Conservation (phyloP, 2,888 invertebrate genomes). For the Unio delphinus region DNA sequence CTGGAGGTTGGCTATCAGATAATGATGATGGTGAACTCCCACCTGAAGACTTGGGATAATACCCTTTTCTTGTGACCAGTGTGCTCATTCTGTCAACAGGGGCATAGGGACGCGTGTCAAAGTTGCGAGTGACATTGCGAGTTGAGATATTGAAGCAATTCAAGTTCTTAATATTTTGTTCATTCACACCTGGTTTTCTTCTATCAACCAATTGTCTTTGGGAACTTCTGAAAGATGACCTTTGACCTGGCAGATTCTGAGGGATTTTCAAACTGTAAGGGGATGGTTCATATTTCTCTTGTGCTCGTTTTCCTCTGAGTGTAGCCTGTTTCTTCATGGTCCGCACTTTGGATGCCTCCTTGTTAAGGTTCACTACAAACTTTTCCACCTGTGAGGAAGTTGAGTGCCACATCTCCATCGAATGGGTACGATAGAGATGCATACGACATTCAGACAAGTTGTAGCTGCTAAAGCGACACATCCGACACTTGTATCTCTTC, state of each 20-base stretch:
- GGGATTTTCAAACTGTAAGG: too few species aligned
- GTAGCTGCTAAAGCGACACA: conserved; percentile 77
- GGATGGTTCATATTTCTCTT: neutral
- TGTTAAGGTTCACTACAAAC: conserved; percentile 52
- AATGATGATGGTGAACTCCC: neutral
- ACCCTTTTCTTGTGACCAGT: conserved; percentile 28
- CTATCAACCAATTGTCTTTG: neutral
- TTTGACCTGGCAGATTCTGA: neutral
- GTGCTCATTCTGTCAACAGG: conserved; percentile 12
- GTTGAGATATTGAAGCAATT: conserved; percentile 44
- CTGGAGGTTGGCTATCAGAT: too few species aligned
- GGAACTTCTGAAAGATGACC: neutral
- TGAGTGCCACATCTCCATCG: neutral
- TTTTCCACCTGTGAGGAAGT: conserved; percentile 8
- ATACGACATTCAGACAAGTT: conserved; percentile 57
- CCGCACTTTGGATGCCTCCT: conserved; percentile 43
- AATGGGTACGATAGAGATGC: conserved; percentile 56
- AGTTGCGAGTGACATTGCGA: conserved; percentile 40
- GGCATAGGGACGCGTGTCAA: conserved; percentile 38
- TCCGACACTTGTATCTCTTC: conserved; percentile 83
- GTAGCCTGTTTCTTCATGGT: conserved; percentile 45
- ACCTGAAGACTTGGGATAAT: conserved; percentile 15
- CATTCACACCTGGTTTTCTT: conserved; percentile 8
- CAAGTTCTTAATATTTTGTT: neutral
- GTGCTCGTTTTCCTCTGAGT: conserved; percentile 14